phyloP scores from a whole-genome alignment of 1,140 invertebrate species.

The Neelides sp. region DNA sequence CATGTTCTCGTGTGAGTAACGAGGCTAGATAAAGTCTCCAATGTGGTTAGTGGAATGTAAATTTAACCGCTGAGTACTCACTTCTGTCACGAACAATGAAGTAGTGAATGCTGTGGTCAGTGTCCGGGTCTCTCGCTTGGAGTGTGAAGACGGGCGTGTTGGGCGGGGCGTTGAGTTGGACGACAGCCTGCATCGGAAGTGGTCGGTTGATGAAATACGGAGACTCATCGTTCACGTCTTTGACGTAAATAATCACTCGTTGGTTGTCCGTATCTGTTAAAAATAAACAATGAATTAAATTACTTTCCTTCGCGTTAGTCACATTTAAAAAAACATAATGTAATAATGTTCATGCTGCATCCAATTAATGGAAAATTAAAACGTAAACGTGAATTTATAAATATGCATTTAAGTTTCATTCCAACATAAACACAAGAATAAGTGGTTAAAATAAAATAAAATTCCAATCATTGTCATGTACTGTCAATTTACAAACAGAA shows the following conservation, averaged over 20 bases:
- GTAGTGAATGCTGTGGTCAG: constrained; percentile 88
- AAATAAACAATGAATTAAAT: constrained; percentile 26
- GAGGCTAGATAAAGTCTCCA: too few species aligned
- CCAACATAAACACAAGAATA: too few species aligned
- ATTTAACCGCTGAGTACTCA: too few species aligned
- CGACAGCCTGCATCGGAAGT: constrained; percentile 88
- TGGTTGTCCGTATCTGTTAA: constrained; percentile 82
- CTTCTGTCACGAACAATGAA: constrained; percentile 82
- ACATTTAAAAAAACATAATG: background rate
- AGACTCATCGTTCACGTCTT: constrained; percentile 89
- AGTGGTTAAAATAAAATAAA: too few species aligned
- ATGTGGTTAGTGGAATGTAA: too few species aligned
- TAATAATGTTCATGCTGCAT: background rate
- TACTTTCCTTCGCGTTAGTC: background rate
- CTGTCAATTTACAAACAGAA: too few species aligned
- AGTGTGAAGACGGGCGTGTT: constrained; percentile 92
- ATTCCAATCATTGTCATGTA: too few species aligned
- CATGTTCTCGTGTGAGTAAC: too few species aligned
- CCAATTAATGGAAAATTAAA: constrained; percentile 2
- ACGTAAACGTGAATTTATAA: constrained; percentile 7
- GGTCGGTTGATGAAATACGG: constrained; percentile 92
- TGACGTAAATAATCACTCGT: constrained; percentile 83
- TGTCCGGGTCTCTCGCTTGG: constrained; percentile 86
- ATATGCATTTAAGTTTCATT: too few species aligned
- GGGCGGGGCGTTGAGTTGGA: constrained; percentile 82